These are phyloP conservation scores for Falco naumanni DNA, from an alignment of 2,797 vertebrate genomes.

Conservation along the genomic window DNA sequence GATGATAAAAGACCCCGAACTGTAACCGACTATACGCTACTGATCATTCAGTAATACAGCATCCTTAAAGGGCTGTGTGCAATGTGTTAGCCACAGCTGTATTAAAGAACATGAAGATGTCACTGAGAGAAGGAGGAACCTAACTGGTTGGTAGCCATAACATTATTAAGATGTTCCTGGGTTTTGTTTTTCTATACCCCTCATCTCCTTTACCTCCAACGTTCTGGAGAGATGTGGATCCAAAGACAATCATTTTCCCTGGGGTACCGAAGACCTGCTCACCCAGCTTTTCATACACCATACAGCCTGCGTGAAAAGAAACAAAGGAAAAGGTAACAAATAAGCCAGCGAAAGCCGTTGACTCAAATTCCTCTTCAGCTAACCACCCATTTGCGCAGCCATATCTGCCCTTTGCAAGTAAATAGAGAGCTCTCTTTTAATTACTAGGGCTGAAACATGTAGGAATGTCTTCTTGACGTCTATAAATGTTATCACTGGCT, in stretches of 20 bases:
- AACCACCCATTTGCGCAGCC: background rate
- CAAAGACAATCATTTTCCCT: conserved; percentile 81
- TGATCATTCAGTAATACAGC: background rate
- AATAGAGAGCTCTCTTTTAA: background rate
- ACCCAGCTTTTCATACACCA: conserved; percentile 85
- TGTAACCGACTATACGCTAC: background rate
- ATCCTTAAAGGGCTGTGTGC: background rate
- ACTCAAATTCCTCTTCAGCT: background rate
- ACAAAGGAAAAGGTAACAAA: background rate
- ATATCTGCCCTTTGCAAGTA: background rate
- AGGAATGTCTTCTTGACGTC: conserved; percentile 8
- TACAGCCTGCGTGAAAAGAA: conserved; percentile 74
- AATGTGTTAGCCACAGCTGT: background rate
- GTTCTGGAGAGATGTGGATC: conserved; percentile 83
- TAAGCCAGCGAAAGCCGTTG: background rate
- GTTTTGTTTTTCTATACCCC: background rate
- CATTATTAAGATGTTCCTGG: background rate
- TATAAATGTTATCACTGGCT: conserved; percentile 13
- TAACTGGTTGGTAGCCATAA: background rate
- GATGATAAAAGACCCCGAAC: background rate
- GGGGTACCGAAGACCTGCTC: conserved; percentile 81
- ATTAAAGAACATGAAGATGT: background rate
- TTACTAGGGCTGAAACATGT: background rate
- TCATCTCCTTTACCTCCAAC: conserved; percentile 77
- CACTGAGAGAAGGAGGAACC: background rate